Evolutionary conservation across 1,140 invertebrate species (phyloP).

Genomic region (Magallana angulata): DNA sequence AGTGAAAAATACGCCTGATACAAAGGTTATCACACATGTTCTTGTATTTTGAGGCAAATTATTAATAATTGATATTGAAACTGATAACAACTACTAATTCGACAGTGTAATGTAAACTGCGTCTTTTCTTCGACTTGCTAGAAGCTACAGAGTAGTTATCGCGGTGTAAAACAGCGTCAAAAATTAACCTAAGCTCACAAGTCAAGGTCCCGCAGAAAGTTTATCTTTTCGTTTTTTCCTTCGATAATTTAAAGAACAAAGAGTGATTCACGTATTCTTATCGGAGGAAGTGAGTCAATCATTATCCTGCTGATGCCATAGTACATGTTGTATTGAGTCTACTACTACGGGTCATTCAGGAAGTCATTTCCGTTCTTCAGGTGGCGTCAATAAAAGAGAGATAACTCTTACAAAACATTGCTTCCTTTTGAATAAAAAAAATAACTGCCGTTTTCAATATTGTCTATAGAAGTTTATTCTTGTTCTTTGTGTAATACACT

Average conservation of each 20-base stretch:
- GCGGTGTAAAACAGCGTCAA: too few species aligned
- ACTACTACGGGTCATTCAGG: neutral
- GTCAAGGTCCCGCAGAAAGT: too few species aligned
- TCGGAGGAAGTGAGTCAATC: slow-evolving; percentile 10
- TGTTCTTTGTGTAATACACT: slow-evolving; percentile 29
- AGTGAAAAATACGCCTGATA: too few species aligned
- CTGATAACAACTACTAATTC: too few species aligned
- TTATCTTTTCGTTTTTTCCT: neutral
- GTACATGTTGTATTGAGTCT: neutral
- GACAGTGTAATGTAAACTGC: too few species aligned
- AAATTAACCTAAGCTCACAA: too few species aligned
- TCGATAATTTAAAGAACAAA: neutral
- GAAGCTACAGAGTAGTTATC: too few species aligned
- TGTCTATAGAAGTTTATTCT: slow-evolving; percentile 35
- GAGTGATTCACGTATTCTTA: slow-evolving; percentile 16
- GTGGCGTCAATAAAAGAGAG: neutral
- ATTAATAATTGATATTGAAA: too few species aligned
- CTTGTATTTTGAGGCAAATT: too few species aligned
- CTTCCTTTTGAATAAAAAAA: neutral
- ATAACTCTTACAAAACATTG: neutral
- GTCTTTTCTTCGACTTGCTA: too few species aligned
- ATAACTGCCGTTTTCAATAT: neutral
- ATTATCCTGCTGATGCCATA: slow-evolving; percentile 8
- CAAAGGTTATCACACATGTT: too few species aligned
- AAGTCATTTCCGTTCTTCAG: neutral